Evolutionary conservation across 2,888 invertebrate species (phyloP), one percentile per base, ranked within the genome.

Genomic region (Nycteola revayana): DNA sequence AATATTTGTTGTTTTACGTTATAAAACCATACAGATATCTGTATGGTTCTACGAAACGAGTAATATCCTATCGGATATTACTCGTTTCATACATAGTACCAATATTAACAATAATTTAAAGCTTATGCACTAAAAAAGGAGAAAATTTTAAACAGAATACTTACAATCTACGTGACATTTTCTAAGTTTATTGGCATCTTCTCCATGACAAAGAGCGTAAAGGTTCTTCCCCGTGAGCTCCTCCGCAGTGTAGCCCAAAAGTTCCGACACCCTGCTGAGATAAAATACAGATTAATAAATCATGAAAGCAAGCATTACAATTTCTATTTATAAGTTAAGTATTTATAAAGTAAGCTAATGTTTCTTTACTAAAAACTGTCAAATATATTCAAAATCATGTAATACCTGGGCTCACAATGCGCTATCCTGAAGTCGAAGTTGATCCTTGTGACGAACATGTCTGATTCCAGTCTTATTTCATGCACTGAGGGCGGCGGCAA

Each of bases 401-500:
- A 28, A 38, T 42, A 97, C 97, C 94, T 95, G 70, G 98, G 98
- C 79, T 98, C 98, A 77, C 98, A 98, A 81, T 98, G 98, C 47
- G 97, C 96, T 90, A 98, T 95, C 89, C 96, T 93, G 87, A 98
- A 97, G 86, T 98, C 97, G 66, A 98, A 97, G 78, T 95, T 96
- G 68, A 98, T 95, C 70, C 98, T 93, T 42, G 97, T 98, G 63
- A 98, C 98, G 83, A 98, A 98, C 96, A 96, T 96, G 75, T 97
- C 97, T 33, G 95, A 93, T 81, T 98, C 98, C 60, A 98, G 90
- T 59, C 98, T 93, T 62, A 98, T 97, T 89, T 98, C 98, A 75
- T 98, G 98, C 50, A 98, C 97, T 49, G 97, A 98, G 7, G 98
- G 98, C 7, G 98, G 98, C 26, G 98, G 98, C 53, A 98, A 90